phyloP scores from a whole-genome alignment of 2,888 invertebrate genomes.

The Xylocampa areola region DNA sequence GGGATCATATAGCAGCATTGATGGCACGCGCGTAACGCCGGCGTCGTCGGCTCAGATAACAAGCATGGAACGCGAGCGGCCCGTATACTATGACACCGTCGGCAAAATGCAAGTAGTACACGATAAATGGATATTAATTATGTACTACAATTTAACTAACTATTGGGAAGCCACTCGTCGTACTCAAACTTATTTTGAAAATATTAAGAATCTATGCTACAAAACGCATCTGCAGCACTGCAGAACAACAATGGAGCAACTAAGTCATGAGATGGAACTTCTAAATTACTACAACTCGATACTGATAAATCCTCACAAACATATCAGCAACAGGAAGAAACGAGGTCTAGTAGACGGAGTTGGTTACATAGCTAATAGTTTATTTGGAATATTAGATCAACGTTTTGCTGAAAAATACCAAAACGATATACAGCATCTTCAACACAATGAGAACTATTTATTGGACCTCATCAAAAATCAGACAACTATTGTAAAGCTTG shows the following conservation, averaged over 20 bases:
- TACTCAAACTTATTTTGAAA: constrained; percentile 1
- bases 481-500: constrained; percentile 19
- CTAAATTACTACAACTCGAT: constrained; percentile 15
- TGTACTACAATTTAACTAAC: constrained; percentile 12
- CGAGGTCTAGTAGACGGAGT: constrained; percentile 16
- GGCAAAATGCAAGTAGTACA: constrained; percentile 30
- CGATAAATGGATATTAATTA: constrained; percentile 37
- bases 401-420: constrained; percentile 20
- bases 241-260: constrained; percentile 10
- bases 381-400: constrained; percentile 23
- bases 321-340: constrained; percentile 16
- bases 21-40: not conserved
- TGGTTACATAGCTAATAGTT: constrained; percentile 15
- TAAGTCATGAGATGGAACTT: constrained; percentile 20
- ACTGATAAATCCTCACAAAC: constrained; percentile 16
- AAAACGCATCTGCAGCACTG: constrained; percentile 7
- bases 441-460: constrained; percentile 19
- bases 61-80: constrained; percentile 6
- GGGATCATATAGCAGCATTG: not conserved
- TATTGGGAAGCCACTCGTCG: constrained; percentile 12
- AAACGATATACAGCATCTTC: constrained; percentile 12
- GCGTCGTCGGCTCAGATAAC: not conserved
- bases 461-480: constrained; percentile 18
- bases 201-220: constrained; percentile 1
- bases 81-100: constrained; percentile 5